Base-by-base conservation (phyloP, 2,113 vertebrate genomes). In the Jaculus jaculus region DNA sequence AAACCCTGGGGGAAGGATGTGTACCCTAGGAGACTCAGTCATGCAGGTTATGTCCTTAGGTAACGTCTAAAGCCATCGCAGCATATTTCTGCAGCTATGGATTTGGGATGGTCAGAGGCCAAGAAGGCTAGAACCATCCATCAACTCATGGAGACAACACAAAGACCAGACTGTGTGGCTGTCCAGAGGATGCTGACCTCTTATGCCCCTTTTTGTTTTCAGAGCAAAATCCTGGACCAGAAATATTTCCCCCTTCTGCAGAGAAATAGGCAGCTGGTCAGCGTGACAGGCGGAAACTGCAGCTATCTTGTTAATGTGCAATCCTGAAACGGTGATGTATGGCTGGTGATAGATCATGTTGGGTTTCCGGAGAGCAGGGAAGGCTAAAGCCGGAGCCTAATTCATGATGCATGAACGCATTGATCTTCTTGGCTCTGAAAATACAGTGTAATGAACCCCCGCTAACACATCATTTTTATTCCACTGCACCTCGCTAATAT, bases 381-480 rank as follows among this genome's bases (percentile, higher is more conserved):
- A 97, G 98, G 97, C 94, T 96, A 97, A 97, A 95, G 97, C 97
- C 92, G 90, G 97, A 97, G 97, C 96, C 98, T 98, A 98, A 98
- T 98, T 98, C 98, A 98, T 98, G 98, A 98, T 98, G 98, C 98
- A 98, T 98, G 98, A 98, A 98, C 58, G 79, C 98, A 98, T 98
- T 98, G 98, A 98, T 98, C 98, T 98, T 98, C 97, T 97, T 97
- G 98, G 97, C 98, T 98, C 96, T 96, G 97, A 96, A 98, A 98
- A 98, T 98, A 98, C 98, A 98, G 97, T 98, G 98, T 98, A 98
- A 98, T 98, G 98, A 98, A 98, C 98, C 98, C 98, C 98, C 91
- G 94, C 98, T 98, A 98, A 98, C 98, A 97, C 97, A 98, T 98
- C 98, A 98, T 98, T 98, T 98, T 98, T 98, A 98, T 98, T 98